phyloP scores from a whole-genome alignment of 2,113 vertebrate species.

The Neolamprologus devosi region DNA sequence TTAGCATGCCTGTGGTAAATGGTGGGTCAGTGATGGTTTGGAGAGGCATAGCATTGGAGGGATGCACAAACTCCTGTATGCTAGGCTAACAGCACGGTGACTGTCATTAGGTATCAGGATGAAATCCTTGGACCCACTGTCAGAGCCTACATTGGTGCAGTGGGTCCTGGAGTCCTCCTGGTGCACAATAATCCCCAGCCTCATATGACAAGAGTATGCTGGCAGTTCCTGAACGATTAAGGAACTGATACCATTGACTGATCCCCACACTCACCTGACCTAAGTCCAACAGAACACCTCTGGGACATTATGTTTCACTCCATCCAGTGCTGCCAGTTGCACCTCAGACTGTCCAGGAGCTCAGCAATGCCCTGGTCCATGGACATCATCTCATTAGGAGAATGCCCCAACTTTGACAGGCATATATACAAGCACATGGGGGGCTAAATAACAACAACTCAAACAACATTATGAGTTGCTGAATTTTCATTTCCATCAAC shows the following conservation, averaged over 20 bases:
- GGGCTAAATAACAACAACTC: background rate
- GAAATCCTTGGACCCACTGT: background rate
- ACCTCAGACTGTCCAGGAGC: background rate
- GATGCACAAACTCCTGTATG: background rate
- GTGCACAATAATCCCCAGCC: background rate
- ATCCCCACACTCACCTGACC: background rate
- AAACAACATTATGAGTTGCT: background rate
- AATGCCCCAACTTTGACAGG: background rate
- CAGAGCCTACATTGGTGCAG: background rate
- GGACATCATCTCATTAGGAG: background rate
- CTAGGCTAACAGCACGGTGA: background rate
- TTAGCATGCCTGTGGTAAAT: background rate
- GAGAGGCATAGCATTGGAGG: background rate
- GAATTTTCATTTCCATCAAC: background rate
- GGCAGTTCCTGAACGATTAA: background rate
- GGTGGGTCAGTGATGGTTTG: background rate
- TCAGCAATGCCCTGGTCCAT: background rate
- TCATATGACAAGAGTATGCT: background rate
- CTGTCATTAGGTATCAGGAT: background rate
- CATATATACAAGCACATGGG: background rate
- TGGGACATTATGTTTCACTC: background rate
- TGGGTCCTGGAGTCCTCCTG: background rate
- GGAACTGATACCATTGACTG: background rate
- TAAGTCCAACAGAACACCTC: background rate
- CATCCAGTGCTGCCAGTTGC: background rate